Evolutionary conservation across 2,797 vertebrate genomes (phyloP), one percentile per base, ranked within the genome.

Genomic region (Aeoliscus strigatus): DNA sequence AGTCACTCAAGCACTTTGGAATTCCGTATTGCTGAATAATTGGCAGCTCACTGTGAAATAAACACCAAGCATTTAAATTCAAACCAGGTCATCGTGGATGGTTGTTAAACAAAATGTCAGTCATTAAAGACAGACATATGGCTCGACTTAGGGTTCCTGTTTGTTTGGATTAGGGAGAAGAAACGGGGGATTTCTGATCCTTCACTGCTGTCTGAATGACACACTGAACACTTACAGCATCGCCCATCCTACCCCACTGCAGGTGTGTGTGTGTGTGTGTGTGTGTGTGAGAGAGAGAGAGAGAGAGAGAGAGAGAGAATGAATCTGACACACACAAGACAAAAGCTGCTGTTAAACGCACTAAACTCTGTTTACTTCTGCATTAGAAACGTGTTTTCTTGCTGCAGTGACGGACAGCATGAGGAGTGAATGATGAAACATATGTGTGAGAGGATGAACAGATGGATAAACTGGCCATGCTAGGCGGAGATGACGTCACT

Each of bases 291-390:
- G 23, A 17, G 41, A 7, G 42, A 15, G 12, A 10, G 16, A 7
- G 23, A 1, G 4, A 3, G 18, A 14, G 12, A 27, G 28, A 25
- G 44, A 45, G 32, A 42, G 37, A 21, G 44, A 35, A 64, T 86
- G 94, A 92, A 94, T 92, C 86, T 87, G 85, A n/a, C n/a, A n/a
- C n/a, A n/a, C n/a, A n/a, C n/a, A n/a, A n/a, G n/a, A n/a, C n/a
- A n/a, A n/a, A n/a, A 84, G 81, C 73, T 61, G 84, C 81, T 91
- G 90, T 91, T 91, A n/a, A n/a, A n/a, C n/a, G n/a, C n/a, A n/a
- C n/a, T n/a, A n/a, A n/a, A n/a, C n/a, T n/a, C n/a, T n/a, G n/a
- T n/a, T n/a, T n/a, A n/a, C n/a, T n/a, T n/a, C n/a, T n/a, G n/a
- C n/a, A n/a, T n/a, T n/a, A n/a, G n/a, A n/a, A n/a, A n/a, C n/a